Evolutionary conservation across 2,113 vertebrate genomes (phyloP).

Genomic region (Glaucomys volans): DNA sequence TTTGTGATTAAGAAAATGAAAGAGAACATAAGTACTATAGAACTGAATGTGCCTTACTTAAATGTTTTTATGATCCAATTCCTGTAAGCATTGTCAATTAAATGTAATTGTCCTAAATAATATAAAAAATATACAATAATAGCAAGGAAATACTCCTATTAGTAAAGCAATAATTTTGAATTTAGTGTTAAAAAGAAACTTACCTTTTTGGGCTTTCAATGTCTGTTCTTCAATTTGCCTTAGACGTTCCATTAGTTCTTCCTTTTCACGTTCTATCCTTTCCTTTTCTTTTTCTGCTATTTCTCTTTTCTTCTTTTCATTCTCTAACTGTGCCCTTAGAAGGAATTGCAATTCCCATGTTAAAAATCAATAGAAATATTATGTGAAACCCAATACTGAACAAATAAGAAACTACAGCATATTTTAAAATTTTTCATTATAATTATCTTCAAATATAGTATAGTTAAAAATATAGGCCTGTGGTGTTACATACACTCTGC

Average conservation of each 20-base stretch:
- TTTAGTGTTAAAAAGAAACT: neutral
- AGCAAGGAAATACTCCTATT: neutral
- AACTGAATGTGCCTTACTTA: neutral
- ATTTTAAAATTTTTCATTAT: slow-evolving; percentile 3
- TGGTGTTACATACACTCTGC: neutral
- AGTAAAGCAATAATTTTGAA: neutral
- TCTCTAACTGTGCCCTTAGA: slow-evolving; percentile 96
- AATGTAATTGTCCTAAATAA: neutral
- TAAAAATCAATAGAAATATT: slow-evolving; percentile 46
- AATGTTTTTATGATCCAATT: neutral
- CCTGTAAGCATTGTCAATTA: slow-evolving; percentile 11
- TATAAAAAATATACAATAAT: neutral
- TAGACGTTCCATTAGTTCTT: slow-evolving; percentile 95
- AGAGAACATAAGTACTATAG: neutral
- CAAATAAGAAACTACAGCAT: neutral
- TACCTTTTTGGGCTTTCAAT: slow-evolving; percentile 97
- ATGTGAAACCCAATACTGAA: slow-evolving; percentile 28
- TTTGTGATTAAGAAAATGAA: neutral
- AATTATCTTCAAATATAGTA: neutral
- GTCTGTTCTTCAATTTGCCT: slow-evolving; percentile 98
- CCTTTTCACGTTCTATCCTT: slow-evolving; percentile 97
- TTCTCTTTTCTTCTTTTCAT: slow-evolving; percentile 98
- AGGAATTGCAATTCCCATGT: slow-evolving; percentile 19
- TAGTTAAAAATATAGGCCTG: neutral
- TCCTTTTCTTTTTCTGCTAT: slow-evolving; percentile 98